Evolutionary conservation across 2,888 invertebrate species (phyloP), one percentile per base, ranked within the genome.

Genomic region (Eilema sororculum): DNA sequence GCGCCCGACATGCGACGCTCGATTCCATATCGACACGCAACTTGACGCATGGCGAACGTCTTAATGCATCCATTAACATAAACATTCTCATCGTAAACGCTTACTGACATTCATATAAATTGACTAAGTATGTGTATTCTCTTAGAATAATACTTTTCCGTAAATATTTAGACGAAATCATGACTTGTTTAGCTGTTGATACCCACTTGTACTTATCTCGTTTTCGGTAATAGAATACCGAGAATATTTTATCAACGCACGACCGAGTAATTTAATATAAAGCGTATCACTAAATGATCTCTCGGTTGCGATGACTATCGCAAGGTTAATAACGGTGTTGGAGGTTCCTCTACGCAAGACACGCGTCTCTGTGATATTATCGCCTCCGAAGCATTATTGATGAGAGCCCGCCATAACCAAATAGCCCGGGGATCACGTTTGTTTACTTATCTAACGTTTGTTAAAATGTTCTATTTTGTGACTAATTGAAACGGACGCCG

Each of bases 251-350:
- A 95, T 93, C 95, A 93, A 92, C 91, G 91, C 95, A 95, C 94
- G 95, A 94, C 94, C 94, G 91, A 94, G 95, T 95, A 95, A 95
- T 95, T 95, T 95, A 95, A 95, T 95, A 95, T 95, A 95, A 95
- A 95, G 91, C 94, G 93, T 95, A 95, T 95, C 95, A 94, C 93
- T 92, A 93, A 94, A 94, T 93, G 94, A 95, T 95, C 95, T 94
- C 90, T 89, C 82, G 84, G 89, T 87, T 82, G 87, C 90, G 95
- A 95, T 95, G 89, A 90, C 86, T 95, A 95, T 95, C 95, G 87
- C 84, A 76, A 87, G 91, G 90, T 93, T 92, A 95, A 95, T 95
- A 95, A 95, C 94, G 93, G 95, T 93, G 95, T 94, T 90, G 90
- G 93, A 86, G 90, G 93, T 91, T 90, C 90, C 84, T 91, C 91